Conservation (phyloP, 2,797 vertebrate species). For the Crocodylus rhombifer region DNA sequence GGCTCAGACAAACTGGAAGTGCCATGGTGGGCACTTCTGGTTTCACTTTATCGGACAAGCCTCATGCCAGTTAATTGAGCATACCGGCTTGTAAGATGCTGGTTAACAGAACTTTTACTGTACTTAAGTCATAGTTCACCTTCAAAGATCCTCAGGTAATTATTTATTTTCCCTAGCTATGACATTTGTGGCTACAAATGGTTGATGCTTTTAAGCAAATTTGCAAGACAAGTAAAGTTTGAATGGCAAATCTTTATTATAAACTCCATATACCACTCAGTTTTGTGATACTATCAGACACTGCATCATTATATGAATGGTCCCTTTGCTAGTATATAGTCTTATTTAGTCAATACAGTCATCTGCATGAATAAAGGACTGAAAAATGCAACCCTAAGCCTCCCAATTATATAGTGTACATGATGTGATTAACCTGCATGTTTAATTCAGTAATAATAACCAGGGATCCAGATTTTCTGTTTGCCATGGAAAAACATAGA, state of each 20-base stretch:
- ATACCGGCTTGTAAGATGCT: too few relatives aligned
- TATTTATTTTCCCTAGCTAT: not conserved
- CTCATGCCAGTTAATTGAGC: too few relatives aligned
- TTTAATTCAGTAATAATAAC: not conserved
- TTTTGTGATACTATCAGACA: not conserved
- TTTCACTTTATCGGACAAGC: too few relatives aligned
- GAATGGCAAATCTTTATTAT: not conserved
- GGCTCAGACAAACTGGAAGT: too few relatives aligned
- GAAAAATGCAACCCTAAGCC: not conserved
- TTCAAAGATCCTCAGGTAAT: not conserved
- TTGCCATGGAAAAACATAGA: too few relatives aligned
- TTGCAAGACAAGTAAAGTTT: not conserved
- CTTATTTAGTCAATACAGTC: not conserved
- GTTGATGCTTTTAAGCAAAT: not conserved
- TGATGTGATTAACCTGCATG: not conserved
- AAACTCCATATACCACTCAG: not conserved
- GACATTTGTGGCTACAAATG: not conserved
- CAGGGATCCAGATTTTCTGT: not conserved
- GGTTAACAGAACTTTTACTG: too few relatives aligned
- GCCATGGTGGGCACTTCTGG: too few relatives aligned
- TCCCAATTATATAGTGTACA: not conserved
- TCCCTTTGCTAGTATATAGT: not conserved
- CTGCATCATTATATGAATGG: not conserved
- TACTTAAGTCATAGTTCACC: not conserved
- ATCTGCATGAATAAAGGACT: not conserved